phyloP scores from a whole-genome alignment of 2,113 vertebrate genomes.

The Panthera uncia region DNA sequence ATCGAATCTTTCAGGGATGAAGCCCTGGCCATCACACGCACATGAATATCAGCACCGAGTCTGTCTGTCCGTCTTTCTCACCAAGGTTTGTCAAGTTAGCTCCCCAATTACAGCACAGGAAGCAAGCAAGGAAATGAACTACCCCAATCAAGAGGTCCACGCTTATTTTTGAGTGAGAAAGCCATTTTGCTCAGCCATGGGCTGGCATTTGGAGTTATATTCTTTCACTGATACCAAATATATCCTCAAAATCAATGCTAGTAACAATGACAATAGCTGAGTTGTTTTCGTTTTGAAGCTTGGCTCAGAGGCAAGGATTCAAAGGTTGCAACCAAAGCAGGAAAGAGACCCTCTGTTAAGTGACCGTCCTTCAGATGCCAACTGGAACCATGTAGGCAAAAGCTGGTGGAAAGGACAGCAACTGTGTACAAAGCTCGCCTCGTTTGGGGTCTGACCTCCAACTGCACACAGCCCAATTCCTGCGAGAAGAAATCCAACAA shows the following conservation, averaged over 20 bases:
- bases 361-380: background rate
- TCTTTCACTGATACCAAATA: background rate
- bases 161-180: background rate
- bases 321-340: background rate
- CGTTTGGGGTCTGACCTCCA: background rate
- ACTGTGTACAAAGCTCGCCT: background rate
- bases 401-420: background rate
- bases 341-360: background rate
- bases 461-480: background rate
- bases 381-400: background rate
- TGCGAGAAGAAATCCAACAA: background rate
- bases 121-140: background rate
- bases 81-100: background rate
- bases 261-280: background rate
- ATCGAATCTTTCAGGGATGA: constrained; percentile 11
- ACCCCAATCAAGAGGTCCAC: background rate
- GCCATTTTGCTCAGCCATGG: background rate
- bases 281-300: background rate
- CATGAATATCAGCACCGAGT: background rate
- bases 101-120: background rate
- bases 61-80: background rate
- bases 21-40: background rate
- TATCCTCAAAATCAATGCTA: background rate
- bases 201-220: background rate
- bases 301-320: background rate